Percentiles rank a stretch among this genome's conserved stretches.
Evolutionary conservation across 2,797 vertebrate species (phyloP).

Genomic region (Pipistrellus kuhlii): DNA sequence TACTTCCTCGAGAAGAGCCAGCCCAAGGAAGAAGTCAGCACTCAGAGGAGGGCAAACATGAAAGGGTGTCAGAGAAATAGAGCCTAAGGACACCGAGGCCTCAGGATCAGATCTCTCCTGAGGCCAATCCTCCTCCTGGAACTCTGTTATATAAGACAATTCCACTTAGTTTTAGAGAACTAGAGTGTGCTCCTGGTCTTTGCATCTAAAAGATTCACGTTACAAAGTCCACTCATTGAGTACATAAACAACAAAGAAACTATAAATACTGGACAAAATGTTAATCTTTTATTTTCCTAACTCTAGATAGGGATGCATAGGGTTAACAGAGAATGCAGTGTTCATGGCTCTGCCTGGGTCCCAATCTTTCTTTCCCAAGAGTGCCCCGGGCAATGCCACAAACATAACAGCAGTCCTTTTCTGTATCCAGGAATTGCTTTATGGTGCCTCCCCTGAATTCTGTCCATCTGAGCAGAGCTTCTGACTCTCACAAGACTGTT

Average conservation of each 20-base stretch:
- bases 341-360: background rate
- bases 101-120: background rate
- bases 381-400: background rate
- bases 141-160: background rate
- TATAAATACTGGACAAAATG: background rate
- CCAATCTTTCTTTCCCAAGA: background rate
- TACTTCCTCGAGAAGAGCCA: background rate
- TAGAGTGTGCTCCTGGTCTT: background rate
- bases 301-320: background rate
- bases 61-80: background rate
- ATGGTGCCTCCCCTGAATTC: background rate
- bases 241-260: constrained; percentile 13
- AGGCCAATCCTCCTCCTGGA: background rate
- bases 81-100: background rate
- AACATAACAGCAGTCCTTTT: background rate
- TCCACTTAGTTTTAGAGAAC: background rate
- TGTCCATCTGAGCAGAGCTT: background rate
- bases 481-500: background rate
- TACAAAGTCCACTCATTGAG: background rate
- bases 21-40: background rate
- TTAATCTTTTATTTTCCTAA: background rate
- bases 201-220: background rate
- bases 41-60: background rate
- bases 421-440: background rate
- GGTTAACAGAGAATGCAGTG: background rate